phyloP scores from a whole-genome alignment of 2,797 vertebrate species.

The Lophius americanus region DNA sequence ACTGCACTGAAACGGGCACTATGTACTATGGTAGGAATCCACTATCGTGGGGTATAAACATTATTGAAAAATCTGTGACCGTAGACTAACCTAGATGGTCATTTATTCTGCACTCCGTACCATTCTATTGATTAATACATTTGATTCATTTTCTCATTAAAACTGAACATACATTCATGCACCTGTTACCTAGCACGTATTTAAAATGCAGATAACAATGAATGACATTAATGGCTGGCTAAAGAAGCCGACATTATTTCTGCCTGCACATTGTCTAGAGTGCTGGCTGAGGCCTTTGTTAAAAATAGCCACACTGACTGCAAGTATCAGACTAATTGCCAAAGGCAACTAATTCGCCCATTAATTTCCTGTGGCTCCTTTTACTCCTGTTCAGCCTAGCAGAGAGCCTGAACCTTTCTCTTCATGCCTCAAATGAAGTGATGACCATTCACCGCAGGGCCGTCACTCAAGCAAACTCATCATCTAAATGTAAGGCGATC shows the following conservation, averaged over 20 bases:
- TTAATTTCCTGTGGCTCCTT: conserved; percentile 31
- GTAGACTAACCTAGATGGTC: no score
- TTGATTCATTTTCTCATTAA: not conserved
- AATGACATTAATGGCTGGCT: no score
- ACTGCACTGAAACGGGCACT: no score
- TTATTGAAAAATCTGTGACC: no score
- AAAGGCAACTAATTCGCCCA: conserved; percentile 32
- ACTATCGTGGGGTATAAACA: no score
- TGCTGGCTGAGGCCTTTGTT: conserved; percentile 33
- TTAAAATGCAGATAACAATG: no score
- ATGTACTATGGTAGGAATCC: no score
- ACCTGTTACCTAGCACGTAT: no score
- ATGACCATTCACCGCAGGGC: conserved; percentile 41
- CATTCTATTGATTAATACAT: not conserved
- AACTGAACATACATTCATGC: not conserved
- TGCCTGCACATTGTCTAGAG: conserved; percentile 26
- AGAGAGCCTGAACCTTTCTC: conserved; percentile 20
- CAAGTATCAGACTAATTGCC: conserved; percentile 47
- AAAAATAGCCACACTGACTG: conserved; percentile 31
- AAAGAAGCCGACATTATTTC: conserved; percentile 6
- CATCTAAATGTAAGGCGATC: conserved; percentile 27
- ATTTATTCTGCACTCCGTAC: no score
- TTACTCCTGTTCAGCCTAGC: conserved; percentile 23
- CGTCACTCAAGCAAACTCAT: conserved; percentile 23
- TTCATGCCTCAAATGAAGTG: conserved; percentile 27